Conservation (phyloP, 2,888 invertebrate species). For the Eumerus sabulonum region DNA sequence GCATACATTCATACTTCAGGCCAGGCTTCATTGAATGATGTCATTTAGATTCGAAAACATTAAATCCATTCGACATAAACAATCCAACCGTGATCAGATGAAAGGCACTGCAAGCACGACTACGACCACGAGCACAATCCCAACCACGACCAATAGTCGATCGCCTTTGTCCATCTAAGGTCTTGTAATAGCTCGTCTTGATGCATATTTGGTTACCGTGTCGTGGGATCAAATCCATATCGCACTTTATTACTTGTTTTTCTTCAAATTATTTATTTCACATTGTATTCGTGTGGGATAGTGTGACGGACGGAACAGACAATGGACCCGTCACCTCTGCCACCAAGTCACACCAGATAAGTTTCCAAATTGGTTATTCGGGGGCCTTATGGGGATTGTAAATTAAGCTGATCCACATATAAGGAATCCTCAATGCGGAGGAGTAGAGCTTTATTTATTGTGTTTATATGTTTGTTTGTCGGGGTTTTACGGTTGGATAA, state of each 20-base stretch:
- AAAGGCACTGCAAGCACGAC: slow-evolving; percentile 32
- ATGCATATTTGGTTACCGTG: slow-evolving; percentile 62
- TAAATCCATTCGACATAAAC: not conserved
- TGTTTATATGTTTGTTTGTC: slow-evolving; percentile 9
- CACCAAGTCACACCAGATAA: slow-evolving; percentile 37
- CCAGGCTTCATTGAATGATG: slow-evolving; percentile 48
- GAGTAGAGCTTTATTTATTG: slow-evolving; percentile 34
- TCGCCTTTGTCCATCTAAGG: slow-evolving; percentile 60
- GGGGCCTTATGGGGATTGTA: slow-evolving; percentile 47
- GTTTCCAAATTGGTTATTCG: slow-evolving; percentile 46
- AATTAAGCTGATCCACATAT: slow-evolving; percentile 54
- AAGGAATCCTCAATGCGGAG: slow-evolving; percentile 60
- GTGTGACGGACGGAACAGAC: slow-evolving; percentile 2
- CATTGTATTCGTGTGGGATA: slow-evolving; percentile 52
- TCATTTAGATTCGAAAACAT: slow-evolving; percentile 39
- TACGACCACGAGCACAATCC: slow-evolving; percentile 1
- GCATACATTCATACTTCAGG: slow-evolving; percentile 6
- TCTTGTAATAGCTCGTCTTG: slow-evolving; percentile 41
- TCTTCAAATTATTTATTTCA: slow-evolving; percentile 50
- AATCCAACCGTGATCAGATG: slow-evolving; percentile 45
- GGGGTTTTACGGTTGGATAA: slow-evolving; percentile 56
- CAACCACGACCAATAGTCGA: slow-evolving; percentile 39
- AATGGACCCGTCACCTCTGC: slow-evolving; percentile 26
- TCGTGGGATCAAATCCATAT: slow-evolving; percentile 62
- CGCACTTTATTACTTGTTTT: slow-evolving; percentile 55